These are phyloP conservation scores for Elymnias hypermnestra DNA, from an alignment of 1,140 invertebrate species.

Conservation along the genomic window DNA sequence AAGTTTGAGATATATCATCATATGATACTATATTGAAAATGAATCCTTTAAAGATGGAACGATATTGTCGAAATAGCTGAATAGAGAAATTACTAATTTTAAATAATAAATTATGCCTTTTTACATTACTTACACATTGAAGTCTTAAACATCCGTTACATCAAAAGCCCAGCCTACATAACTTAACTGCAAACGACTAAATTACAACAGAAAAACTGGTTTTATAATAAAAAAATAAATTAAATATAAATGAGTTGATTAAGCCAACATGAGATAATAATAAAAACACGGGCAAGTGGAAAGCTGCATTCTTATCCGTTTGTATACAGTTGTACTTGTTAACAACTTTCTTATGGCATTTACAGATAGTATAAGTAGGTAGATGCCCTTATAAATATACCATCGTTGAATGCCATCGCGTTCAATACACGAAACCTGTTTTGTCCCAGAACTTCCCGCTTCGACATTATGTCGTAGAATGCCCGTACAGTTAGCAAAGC, in stretches of 20 bases:
- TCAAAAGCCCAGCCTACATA: slow-evolving; percentile 6
- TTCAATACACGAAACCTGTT: slow-evolving; percentile 64
- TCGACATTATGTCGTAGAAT: slow-evolving; percentile 62
- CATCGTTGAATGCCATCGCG: slow-evolving; percentile 54
- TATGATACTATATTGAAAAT: neutral
- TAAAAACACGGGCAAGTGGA: slow-evolving; percentile 26
- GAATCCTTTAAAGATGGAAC: neutral
- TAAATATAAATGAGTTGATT: slow-evolving; percentile 11
- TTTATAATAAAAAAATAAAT: slow-evolving; percentile 17
- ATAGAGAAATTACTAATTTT: no score
- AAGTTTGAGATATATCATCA: no score
- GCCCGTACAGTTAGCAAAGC: slow-evolving; percentile 53
- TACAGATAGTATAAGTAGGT: slow-evolving; percentile 32
- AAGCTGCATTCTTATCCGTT: slow-evolving; percentile 28
- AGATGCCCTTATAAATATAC: slow-evolving; percentile 54
- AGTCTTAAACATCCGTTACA: slow-evolving; percentile 8
- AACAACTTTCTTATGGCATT: slow-evolving; percentile 32
- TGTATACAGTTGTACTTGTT: slow-evolving; percentile 21
- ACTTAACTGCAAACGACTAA: slow-evolving; percentile 2
- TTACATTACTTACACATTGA: no score
- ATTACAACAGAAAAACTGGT: slow-evolving; percentile 10
- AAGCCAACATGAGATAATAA: slow-evolving; percentile 17
- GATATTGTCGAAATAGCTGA: no score
- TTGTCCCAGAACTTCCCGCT: slow-evolving; percentile 56
- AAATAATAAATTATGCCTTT: no score